Base-by-base conservation (phyloP, 2,888 invertebrate genomes). In the Doris montereyensis region DNA sequence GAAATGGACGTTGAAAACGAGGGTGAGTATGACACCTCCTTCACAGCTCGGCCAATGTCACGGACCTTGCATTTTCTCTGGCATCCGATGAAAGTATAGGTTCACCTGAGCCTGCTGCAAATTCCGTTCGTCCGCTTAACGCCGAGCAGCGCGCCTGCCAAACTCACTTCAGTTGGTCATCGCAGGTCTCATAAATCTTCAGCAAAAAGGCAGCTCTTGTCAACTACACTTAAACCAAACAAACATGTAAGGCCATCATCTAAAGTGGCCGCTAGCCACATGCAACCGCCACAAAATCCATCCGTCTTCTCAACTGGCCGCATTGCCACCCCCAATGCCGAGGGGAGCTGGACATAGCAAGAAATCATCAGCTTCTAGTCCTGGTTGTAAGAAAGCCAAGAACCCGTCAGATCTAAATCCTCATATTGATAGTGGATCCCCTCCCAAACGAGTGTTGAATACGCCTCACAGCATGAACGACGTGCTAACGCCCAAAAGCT, bases 1-100 rank as follows among this genome's bases (percentile, higher is more conserved):
- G 26, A 52, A 3, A 5, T n/a, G 5, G 32, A 34, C n/a, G 24
- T n/a, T 60, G 79, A 75, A 24, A 79, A 71, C 72, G 72, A 65
- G 21, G 70, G 62, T 24, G 76, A 79, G 62, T 60, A 79, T n/a
- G n/a, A n/a, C n/a, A n/a, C 24, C 70, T 75, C 0, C 28, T 76
- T 0, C 79, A 76, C 26, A 79, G 79, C 34, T 79, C 79, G 13
- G 75, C 79, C 35, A 75, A 77, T 77, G 77, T 75, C n/a, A 80
- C 79, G 30, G 62, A 79, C 26, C 67, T 67, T 32, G 80, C 77
- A 10, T 74, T 77, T 60, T 58, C 74, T 4, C 52, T 77, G 52
- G 75, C 77, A 10, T 74, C 75, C 21, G 77, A 77, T 72, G 77
- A 80, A 62, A 74, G 75, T 57, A 30, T 77, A 3, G 68, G 28